A percentile compares a stretch with the other conserved stretches of the same genome.
Evolutionary conservation across 2,888 invertebrate genomes (phyloP).

Genomic region (Stramonita haemastoma): DNA sequence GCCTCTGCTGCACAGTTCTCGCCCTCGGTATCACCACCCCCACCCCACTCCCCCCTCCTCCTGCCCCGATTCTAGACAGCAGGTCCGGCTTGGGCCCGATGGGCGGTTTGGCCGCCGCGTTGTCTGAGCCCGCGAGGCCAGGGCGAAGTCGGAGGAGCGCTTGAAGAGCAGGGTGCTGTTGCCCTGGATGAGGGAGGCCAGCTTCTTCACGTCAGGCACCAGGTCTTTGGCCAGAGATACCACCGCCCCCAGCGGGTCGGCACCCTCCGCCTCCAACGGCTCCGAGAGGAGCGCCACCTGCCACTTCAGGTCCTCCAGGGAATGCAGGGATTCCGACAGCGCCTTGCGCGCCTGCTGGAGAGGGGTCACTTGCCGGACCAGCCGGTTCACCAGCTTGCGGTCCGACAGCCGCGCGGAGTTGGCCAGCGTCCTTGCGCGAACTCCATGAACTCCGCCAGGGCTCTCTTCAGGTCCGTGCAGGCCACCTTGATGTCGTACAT

Average conservation of each 20-base stretch:
- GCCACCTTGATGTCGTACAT: conserved; percentile 90
- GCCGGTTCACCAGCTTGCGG: conserved; percentile 68
- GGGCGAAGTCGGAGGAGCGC: conserved; percentile 57
- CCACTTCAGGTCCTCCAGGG: conserved; percentile 71
- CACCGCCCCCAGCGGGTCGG: conserved; percentile 92
- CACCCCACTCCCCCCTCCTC: neutral
- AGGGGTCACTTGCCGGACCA: conserved; percentile 61
- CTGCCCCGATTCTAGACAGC: conserved; percentile 50
- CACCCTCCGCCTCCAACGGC: conserved; percentile 78
- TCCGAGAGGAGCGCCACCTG: conserved; percentile 60
- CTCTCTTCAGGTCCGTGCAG: conserved; percentile 86
- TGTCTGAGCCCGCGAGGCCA: conserved; percentile 44
- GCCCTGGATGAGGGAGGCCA: conserved; percentile 90
- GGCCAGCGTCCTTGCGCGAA: conserved; percentile 93
- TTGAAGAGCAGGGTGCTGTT: conserved; percentile 75
- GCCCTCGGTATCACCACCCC: conserved; percentile 10
- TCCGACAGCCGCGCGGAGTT: conserved; percentile 84
- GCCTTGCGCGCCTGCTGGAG: conserved; percentile 66
- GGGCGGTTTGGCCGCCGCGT: conserved; percentile 58
- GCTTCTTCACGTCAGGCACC: conserved; percentile 91
- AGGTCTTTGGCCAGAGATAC: conserved; percentile 91
- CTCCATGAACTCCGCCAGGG: conserved; percentile 90
- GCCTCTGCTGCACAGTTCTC: conserved; percentile 83
- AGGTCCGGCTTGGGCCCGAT: conserved; percentile 58
- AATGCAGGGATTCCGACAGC: conserved; percentile 61